phyloP scores from a whole-genome alignment of 2,888 invertebrate species.

The Drosophila subsilvestris region DNA sequence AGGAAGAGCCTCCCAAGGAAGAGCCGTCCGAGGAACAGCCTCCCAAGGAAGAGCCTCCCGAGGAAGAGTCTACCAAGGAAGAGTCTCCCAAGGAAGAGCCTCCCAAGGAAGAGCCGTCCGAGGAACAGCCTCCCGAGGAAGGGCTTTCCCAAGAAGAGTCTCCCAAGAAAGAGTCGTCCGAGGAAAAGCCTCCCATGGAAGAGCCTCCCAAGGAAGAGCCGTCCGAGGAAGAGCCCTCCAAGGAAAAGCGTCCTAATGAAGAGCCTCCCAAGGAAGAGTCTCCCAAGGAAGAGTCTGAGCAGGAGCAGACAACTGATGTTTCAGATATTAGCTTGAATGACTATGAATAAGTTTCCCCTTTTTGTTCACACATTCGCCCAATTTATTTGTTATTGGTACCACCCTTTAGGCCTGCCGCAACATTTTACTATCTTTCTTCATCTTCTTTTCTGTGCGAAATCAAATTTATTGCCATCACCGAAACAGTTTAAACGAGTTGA shows the following conservation, averaged over 20 bases:
- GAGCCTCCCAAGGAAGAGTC: background rate
- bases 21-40: background rate
- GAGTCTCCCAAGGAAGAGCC: background rate
- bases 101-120: too few relatives aligned
- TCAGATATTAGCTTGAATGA: background rate
- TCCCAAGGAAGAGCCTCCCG: background rate
- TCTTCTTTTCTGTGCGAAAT: slow-evolving; percentile 7
- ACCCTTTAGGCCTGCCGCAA: background rate
- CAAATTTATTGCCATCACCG: slow-evolving; percentile 20
- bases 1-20: too few relatives aligned
- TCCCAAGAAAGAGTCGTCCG: background rate
- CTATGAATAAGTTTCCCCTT: background rate
- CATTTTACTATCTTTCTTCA: background rate
- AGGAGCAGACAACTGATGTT: background rate
- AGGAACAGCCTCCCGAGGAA: too few relatives aligned
- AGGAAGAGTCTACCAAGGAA: too few relatives aligned
- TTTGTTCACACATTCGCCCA: too few relatives aligned
- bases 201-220: too few relatives aligned
- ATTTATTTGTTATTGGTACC: too few relatives aligned
- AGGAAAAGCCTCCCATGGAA: background rate
- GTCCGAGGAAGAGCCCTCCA: too few relatives aligned
- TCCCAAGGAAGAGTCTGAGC: too few relatives aligned
- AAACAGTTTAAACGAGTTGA: slow-evolving; percentile 21
- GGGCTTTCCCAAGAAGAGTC: background rate
- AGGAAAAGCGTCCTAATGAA: too few relatives aligned